Evolutionary conservation across 2,888 invertebrate genomes (phyloP), one percentile per base, ranked within the genome.

Genomic region (Lathronympha strigana): DNA sequence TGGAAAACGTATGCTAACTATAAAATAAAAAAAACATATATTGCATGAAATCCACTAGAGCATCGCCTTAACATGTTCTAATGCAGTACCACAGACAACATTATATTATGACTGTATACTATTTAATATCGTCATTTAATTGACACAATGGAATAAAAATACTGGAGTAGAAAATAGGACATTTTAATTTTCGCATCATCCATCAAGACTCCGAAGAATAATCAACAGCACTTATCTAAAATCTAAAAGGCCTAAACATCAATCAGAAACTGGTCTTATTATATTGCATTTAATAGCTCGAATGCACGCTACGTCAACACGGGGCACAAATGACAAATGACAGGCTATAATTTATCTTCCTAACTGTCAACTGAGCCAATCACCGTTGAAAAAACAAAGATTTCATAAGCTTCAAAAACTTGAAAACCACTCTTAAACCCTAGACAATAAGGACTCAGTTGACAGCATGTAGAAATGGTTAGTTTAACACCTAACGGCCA

Each of bases 291-390:
- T 87, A 88, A 87, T 85, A 86, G 86, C 83, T 82, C 80, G 80
- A 84, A 77, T 84, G 82, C 86, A 83, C 75, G 83, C 80, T 81
- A 82, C 76, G 81, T 83, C 82, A 78, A 81, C 70, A 76, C 82
- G 82, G 81, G 81, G 80, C 82, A 72, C 71, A 78, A 85, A 86
- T 88, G 90, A 90, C 89, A 89, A 90, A 91, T 88, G 90, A 87
- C 87, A 79, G 72, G 72, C 76, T 82, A 86, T 87, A 88, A 79
- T 91, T 86, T 86, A 90, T 90, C 90, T 90, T 90, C 89, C 83
- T 88, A 88, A 87, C 88, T 90, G 90, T 90, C 90, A 90, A 77
- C 81, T 70, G 72, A 85, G 83, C 89, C 87, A 89, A 90, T 90
- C 89, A 87, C 85, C 88, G 84, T 86, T 86, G 86, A 86, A 86